phyloP scores from a whole-genome alignment of 2,888 invertebrate species.

The Cylindroiulus punctatus region DNA sequence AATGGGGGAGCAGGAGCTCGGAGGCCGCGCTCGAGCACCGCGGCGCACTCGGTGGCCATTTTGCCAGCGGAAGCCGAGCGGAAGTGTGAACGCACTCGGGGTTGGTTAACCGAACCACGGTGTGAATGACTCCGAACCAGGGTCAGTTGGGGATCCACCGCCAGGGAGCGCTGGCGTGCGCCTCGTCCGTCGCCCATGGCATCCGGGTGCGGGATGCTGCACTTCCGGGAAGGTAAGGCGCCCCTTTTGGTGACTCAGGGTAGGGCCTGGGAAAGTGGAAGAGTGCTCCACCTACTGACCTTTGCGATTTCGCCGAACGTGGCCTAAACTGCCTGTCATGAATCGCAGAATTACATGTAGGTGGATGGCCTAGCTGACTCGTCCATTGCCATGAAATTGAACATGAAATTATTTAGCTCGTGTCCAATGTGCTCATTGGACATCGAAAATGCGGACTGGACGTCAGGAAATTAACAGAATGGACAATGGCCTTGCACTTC shows the following conservation, averaged over 20 bases:
- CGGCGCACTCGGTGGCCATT: not conserved
- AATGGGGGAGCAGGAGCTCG: constrained; percentile 30
- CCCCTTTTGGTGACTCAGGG: not conserved
- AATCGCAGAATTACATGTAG: too few relatives aligned
- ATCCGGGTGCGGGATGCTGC: constrained; percentile 5
- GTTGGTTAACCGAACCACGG: not conserved
- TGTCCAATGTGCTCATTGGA: too few relatives aligned
- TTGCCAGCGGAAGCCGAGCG: constrained; percentile 2
- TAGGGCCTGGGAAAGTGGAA: not conserved
- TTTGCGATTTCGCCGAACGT: constrained; percentile 14
- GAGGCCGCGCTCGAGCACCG: not conserved
- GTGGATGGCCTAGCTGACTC: too few relatives aligned
- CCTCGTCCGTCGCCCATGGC: not conserved
- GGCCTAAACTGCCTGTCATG: not conserved
- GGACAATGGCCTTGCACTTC: too few relatives aligned
- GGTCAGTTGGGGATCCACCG: constrained; percentile 44
- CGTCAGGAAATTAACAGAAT: too few relatives aligned
- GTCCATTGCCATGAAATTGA: too few relatives aligned
- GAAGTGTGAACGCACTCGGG: constrained; percentile 50
- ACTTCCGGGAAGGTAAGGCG: constrained; percentile 28
- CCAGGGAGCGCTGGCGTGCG: not conserved
- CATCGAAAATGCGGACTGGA: too few relatives aligned
- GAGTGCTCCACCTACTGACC: not conserved
- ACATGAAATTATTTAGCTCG: too few relatives aligned
- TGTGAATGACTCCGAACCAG: constrained; percentile 52